Percentiles rank a stretch among this genome's conserved stretches.
Evolutionary conservation across 2,797 vertebrate genomes (phyloP).

Genomic region (Kryptopterus vitreolus): DNA sequence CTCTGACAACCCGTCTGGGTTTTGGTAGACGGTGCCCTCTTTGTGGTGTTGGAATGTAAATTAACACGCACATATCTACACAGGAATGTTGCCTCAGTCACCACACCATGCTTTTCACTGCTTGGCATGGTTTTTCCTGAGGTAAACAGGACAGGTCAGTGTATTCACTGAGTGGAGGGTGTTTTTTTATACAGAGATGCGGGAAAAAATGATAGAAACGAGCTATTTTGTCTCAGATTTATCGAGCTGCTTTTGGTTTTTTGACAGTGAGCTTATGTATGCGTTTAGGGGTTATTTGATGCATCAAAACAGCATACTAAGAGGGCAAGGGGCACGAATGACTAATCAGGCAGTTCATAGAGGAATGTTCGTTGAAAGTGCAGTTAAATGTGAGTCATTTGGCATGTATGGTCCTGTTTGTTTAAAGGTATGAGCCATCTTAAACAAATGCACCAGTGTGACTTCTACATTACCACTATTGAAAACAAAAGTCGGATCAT

Average conservation of each 20-base stretch:
- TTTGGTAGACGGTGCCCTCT: conserved; percentile 42
- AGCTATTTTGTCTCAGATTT: conserved; percentile 41
- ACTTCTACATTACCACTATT: background rate
- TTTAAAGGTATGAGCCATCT: background rate
- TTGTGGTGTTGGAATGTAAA: conserved; percentile 58
- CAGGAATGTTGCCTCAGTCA: conserved; percentile 52
- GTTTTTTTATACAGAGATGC: conserved; percentile 29
- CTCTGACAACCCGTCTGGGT: conserved; percentile 38
- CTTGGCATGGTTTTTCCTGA: conserved; percentile 33
- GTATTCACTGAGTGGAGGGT: conserved; percentile 30
- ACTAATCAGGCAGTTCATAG: conserved; percentile 8
- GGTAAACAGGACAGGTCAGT: conserved; percentile 46
- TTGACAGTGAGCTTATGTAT: background rate
- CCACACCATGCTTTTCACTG: conserved; percentile 39
- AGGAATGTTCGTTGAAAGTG: background rate
- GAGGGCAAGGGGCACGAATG: conserved; percentile 5
- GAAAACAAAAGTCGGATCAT: background rate
- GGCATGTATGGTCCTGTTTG: conserved; percentile 6
- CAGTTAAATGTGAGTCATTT: background rate
- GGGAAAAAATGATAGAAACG: conserved; percentile 40
- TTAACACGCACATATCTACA: conserved; percentile 50
- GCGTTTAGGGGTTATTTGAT: background rate
- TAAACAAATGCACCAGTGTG: conserved; percentile 8
- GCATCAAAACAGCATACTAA: background rate
- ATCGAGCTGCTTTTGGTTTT: conserved; percentile 11